Evolutionary conservation across 37 sponge, comb jelly and placozoan genomes (phyloP).

Genomic region (Beroe forskalii): DNA sequence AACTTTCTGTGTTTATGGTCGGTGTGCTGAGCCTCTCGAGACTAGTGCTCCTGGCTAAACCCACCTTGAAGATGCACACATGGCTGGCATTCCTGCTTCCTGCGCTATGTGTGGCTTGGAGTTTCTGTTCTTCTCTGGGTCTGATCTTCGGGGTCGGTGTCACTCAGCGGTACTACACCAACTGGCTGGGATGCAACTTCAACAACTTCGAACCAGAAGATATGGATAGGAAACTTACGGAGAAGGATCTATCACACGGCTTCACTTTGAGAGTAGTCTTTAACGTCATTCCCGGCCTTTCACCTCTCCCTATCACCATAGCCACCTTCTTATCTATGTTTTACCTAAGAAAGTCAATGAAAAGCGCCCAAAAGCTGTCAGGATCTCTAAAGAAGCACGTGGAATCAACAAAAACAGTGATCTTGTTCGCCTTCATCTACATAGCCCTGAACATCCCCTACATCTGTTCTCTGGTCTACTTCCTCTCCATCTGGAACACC

Average conservation of each 20-base stretch:
- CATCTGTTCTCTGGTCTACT: neutral
- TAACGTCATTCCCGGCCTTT: neutral
- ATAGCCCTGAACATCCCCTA: slow-evolving; percentile 32
- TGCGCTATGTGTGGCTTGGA: neutral
- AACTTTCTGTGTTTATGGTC: slow-evolving; percentile 29
- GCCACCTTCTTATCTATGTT: neutral
- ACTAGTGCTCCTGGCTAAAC: slow-evolving; percentile 7
- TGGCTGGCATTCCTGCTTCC: neutral
- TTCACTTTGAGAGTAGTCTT: neutral
- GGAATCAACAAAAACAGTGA: slow-evolving; percentile 23
- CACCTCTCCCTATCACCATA: slow-evolving; percentile 6
- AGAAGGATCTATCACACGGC: neutral
- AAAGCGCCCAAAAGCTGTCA: neutral
- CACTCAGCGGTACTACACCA: neutral
- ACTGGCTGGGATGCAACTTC: slow-evolving; percentile 36
- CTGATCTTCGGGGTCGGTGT: neutral
- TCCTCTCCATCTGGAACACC: neutral
- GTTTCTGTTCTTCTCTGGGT: neutral
- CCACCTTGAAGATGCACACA: neutral
- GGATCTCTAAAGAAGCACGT: neutral
- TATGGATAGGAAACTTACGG: neutral
- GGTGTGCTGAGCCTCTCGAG: neutral
- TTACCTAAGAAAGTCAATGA: neutral
- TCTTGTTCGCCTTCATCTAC: neutral
- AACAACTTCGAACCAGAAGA: neutral